These are phyloP conservation scores for Diaprepes abbreviatus DNA, from an alignment of 2,888 invertebrate species.

Conservation along the genomic window DNA sequence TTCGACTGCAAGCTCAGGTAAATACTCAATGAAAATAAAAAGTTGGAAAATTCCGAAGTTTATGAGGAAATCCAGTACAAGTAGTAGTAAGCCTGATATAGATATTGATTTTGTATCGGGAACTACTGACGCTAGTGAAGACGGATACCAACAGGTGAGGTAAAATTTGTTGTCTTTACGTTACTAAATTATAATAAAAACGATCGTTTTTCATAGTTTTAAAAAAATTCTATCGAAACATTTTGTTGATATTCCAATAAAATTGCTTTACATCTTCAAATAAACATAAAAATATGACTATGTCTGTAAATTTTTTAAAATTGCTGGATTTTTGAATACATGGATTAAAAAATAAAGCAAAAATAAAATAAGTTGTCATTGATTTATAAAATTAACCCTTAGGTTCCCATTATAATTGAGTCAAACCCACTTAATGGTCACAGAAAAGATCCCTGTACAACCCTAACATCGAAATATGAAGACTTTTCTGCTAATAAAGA, in stretches of 20 bases:
- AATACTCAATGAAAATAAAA: conserved; percentile 70
- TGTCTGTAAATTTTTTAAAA: too few relatives aligned
- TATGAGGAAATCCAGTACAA: conserved; percentile 71
- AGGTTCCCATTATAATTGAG: conserved; percentile 74
- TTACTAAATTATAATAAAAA: too few relatives aligned
- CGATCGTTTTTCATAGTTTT: too few relatives aligned
- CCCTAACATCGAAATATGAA: conserved; percentile 46
- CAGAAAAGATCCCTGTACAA: conserved; percentile 54
- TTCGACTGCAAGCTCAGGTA: conserved; percentile 75
- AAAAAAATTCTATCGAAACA: too few relatives aligned
- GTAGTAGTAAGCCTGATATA: conserved; percentile 55
- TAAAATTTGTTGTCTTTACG: neutral
- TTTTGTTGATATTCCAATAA: too few relatives aligned
- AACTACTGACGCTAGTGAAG: conserved; percentile 54
- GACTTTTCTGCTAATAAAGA: conserved; percentile 67
- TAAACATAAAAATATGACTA: too few relatives aligned
- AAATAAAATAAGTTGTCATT: too few relatives aligned
- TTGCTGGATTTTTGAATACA: too few relatives aligned
- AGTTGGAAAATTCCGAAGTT: conserved; percentile 81
- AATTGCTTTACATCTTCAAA: too few relatives aligned
- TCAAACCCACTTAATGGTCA: conserved; percentile 54
- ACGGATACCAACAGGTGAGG: conserved; percentile 59
- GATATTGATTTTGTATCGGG: conserved; percentile 59
- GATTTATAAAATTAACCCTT: too few relatives aligned
- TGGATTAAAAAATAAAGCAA: too few relatives aligned